A percentile compares a stretch with the other conserved stretches of the same genome.
Evolutionary conservation across 2,888 invertebrate species (phyloP).

Genomic region (Drosophila suboccidentalis): DNA sequence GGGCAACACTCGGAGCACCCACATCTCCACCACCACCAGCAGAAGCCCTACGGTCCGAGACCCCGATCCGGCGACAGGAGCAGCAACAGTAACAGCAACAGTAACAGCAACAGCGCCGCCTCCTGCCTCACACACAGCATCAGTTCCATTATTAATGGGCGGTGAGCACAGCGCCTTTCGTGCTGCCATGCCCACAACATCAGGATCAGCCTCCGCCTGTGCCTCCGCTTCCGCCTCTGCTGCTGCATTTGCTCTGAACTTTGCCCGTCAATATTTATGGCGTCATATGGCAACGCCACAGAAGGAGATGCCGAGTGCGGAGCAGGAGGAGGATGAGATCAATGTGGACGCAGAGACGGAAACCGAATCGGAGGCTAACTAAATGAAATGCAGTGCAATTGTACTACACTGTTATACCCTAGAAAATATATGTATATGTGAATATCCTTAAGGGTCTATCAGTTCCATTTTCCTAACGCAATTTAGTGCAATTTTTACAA

Average conservation of each 20-base stretch:
- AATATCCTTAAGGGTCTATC: slow-evolving; percentile 7
- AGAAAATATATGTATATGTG: background rate
- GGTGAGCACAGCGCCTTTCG: slow-evolving; percentile 96
- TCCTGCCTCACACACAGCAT: slow-evolving; percentile 86
- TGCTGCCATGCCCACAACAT: slow-evolving; percentile 87
- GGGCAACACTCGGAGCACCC: slow-evolving; percentile 26
- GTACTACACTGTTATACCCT: slow-evolving; percentile 6
- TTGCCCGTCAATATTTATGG: slow-evolving; percentile 82
- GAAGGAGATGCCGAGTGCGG: slow-evolving; percentile 18
- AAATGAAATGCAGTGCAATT: slow-evolving; percentile 44
- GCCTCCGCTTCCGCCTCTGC: slow-evolving; percentile 86
- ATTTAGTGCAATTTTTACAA: slow-evolving; percentile 69
- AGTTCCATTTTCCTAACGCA: slow-evolving; percentile 31
- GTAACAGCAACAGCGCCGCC: slow-evolving; percentile 70
- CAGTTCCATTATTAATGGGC: slow-evolving; percentile 90
- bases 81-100: slow-evolving; percentile 11
- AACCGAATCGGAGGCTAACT: slow-evolving; percentile 55
- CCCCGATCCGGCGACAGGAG: slow-evolving; percentile 35
- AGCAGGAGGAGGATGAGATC: slow-evolving; percentile 88
- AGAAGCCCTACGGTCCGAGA: slow-evolving; percentile 43
- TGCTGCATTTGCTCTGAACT: slow-evolving; percentile 86
- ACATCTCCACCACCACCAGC: slow-evolving; percentile 42
- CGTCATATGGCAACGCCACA: slow-evolving; percentile 59
- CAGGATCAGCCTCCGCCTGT: slow-evolving; percentile 87
- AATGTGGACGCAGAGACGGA: slow-evolving; percentile 90